Evolutionary conservation across 2,888 invertebrate genomes (phyloP).

Genomic region (Cephus runcator): DNA sequence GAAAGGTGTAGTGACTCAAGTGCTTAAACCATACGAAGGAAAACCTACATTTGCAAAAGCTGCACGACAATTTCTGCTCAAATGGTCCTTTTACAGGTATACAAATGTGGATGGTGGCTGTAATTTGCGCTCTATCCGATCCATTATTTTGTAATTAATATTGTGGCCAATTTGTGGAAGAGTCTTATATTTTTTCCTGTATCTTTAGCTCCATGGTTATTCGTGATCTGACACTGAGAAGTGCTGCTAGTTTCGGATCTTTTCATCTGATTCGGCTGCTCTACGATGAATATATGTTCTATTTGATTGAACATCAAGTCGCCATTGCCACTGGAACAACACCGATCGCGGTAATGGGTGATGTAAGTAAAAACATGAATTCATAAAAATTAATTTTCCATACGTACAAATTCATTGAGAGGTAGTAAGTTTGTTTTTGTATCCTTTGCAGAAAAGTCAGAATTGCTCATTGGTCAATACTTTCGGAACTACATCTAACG

Average conservation of each 20-base stretch:
- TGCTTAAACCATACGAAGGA: slow-evolving; percentile 89
- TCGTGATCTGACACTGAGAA: slow-evolving; percentile 92
- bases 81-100: slow-evolving; percentile 98
- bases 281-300: slow-evolving; percentile 99
- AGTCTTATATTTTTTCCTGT: neutral
- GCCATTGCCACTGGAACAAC: slow-evolving; percentile 90
- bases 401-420: neutral
- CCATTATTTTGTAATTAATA: neutral
- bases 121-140: neutral
- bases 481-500: slow-evolving; percentile 56
- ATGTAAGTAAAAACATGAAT: slow-evolving; percentile 64
- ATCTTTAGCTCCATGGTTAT: slow-evolving; percentile 91
- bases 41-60: slow-evolving; percentile 85
- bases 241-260: slow-evolving; percentile 98
- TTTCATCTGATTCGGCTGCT: slow-evolving; percentile 97
- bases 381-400: neutral
- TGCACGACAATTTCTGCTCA: slow-evolving; percentile 92
- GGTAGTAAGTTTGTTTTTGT: slow-evolving; percentile 2
- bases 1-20: slow-evolving; percentile 90
- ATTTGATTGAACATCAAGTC: slow-evolving; percentile 96
- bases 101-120: slow-evolving; percentile 10
- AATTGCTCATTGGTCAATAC: slow-evolving; percentile 55
- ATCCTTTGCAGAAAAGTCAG: slow-evolving; percentile 56
- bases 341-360: slow-evolving; percentile 93
- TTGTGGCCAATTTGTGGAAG: neutral